Base-by-base conservation (phyloP, 2,113 vertebrate species). In the Lasiurus cinereus region DNA sequence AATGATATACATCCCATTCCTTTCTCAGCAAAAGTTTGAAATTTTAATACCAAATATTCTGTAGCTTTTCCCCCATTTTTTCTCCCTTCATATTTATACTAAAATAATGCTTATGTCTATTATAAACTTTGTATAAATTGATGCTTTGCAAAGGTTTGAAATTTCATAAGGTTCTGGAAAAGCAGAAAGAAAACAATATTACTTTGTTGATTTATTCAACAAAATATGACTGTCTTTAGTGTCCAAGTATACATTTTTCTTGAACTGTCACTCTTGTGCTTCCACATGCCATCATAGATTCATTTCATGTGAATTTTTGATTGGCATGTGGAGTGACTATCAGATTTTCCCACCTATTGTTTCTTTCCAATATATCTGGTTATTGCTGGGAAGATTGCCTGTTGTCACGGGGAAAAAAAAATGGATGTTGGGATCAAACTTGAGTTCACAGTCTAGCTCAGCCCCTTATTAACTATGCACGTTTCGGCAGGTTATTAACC, bases 301-400 rank as follows among this genome's bases (percentile, higher is more conserved):
- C 56, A 80, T 94, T 97, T 97, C 96, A 95, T 94, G 94, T 96
- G 78, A 97, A 86, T 19, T 96, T 97, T 59, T 97, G 83, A 97
- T 94, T 97, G 97, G 87, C 94, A 91, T 95, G 91, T 91, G 94
- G 84, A 96, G 93, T 95, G 82, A n/a, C 54, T 96, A 72, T 85
- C 93, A 66, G 87, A 83, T 77, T 73, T 91, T 74, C 62, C 91
- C 78, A 87, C 66, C 33, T 92, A 94, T 89, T 76, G 18, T 18
- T 59, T 76, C 62, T 97, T 96, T 94, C 95, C 79, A 82, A 62
- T 18, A 22, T 36, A 39, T 64, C 83, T 56, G 67, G 74, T 24
- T 64, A 72, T 36, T 93, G 16, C 84, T 96, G 0, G 0, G 56
- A 91, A 74, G 79, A 33, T 50, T 56, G 29, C 16, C 33, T 66